Evolutionary conservation across 2,888 invertebrate species (phyloP), one percentile per base, ranked within the genome.

Genomic region (Cataglyphis albicans): DNA sequence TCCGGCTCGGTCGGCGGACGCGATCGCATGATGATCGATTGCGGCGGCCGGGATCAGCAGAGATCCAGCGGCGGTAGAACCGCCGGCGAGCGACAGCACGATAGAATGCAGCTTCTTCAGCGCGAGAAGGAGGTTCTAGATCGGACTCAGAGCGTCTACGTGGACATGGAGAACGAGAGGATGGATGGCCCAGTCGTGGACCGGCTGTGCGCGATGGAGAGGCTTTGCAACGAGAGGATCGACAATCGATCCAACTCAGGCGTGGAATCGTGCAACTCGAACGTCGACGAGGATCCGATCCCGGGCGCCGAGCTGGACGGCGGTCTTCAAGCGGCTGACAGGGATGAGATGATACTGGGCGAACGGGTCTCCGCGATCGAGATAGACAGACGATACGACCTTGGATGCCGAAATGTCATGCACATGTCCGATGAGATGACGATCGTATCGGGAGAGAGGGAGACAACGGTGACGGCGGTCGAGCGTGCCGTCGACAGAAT

Each of bases 181-280:
- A 82, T 89, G 84, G 90, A 89, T 35, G 87, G 89, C 0, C 89
- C 90, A 67, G 74, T 83, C 65, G 91, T 92, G 5, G 93, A 93
- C 81, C 90, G 93, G 65, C 82, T 93, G 25, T 92, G 93, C 86
- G 92, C 92, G 65, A 92, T 93, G 82, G 93, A 92, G 76, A 91
- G 93, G 89, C 89, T 93, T 48, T 93, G 92, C 67, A 87, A 88
- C 68, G 94, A 94, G 81, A 91, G 93, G 84, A 91, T 93, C 86
- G 94, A 94, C 82, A 93, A 92, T 84, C 88, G 93, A 55, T 93
- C 94, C 9, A 92, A 90, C 57, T 93, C 93, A 0, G 93, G 93
- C 0, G 90, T 93, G 86, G 92, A 93, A 32, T 91, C 90, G 67
- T 89, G 90, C 78, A 92, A 92, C 67, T 93, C 93, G 72, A 92